A percentile compares a stretch with the other conserved stretches of the same genome.
These are phyloP conservation scores for Lophura nycthemera DNA, from an alignment of 2,113 vertebrate genomes.

Conservation along the genomic window DNA sequence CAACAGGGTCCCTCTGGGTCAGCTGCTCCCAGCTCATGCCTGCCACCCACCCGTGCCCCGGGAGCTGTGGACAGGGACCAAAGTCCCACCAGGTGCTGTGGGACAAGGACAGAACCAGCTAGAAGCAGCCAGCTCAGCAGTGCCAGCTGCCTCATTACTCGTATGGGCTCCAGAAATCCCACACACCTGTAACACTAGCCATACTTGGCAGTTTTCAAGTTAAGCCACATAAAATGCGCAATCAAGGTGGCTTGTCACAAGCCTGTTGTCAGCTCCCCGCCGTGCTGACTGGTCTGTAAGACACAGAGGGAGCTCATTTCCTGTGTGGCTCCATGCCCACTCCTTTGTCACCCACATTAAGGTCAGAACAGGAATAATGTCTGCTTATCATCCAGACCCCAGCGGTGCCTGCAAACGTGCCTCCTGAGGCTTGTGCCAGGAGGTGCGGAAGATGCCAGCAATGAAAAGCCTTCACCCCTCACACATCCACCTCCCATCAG, in stretches of 20 bases:
- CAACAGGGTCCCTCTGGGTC: rapidly evolving
- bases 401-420: rapidly evolving
- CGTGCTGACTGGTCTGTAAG: neutral
- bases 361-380: rapidly evolving
- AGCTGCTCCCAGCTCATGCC: rapidly evolving
- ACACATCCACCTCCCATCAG: rapidly evolving
- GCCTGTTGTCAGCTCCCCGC: neutral
- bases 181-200: neutral
- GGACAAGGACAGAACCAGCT: neutral
- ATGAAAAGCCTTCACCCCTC: neutral
- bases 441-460: neutral
- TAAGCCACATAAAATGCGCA: rapidly evolving
- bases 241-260: rapidly evolving
- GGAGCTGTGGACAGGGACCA: rapidly evolving
- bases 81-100: rapidly evolving
- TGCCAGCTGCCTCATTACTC: neutral
- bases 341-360: neutral
- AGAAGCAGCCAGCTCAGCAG: neutral
- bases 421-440: neutral
- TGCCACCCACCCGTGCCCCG: rapidly evolving
- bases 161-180: neutral
- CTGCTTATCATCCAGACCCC: neutral
- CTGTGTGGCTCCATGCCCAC: neutral
- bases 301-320: neutral
- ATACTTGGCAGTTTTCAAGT: neutral